These are phyloP conservation scores for Ephydatia muelleri DNA, from an alignment of 37 sponge, comb jelly and placozoan species.

Conservation along the genomic window DNA sequence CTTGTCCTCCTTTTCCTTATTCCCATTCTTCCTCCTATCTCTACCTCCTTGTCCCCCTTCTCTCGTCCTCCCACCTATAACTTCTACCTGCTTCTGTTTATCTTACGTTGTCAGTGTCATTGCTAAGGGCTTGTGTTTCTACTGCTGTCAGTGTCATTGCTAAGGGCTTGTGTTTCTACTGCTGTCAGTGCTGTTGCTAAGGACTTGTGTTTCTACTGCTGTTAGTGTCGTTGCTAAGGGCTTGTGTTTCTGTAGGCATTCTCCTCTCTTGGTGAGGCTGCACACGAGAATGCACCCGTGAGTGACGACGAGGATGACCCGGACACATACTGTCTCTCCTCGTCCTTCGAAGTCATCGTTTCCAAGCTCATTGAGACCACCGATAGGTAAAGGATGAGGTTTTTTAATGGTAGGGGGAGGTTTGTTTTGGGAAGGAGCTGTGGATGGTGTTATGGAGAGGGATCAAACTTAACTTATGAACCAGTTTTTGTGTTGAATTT, in stretches of 20 bases:
- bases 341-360: slow-evolving; percentile 68
- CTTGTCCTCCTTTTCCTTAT: too few species aligned
- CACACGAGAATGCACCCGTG: slow-evolving; percentile 67
- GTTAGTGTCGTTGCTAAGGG: neutral
- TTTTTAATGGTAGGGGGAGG: too few species aligned
- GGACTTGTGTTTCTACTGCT: neutral
- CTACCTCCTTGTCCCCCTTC: neutral
- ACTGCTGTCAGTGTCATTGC: too few species aligned
- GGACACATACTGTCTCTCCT: slow-evolving; percentile 77
- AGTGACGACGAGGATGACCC: slow-evolving; percentile 71
- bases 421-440: too few species aligned
- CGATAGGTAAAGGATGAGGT: slow-evolving; percentile 61
- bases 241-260: slow-evolving; percentile 69
- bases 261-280: slow-evolving; percentile 95
- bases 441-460: too few species aligned
- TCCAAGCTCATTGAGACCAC: slow-evolving; percentile 72
- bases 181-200: neutral
- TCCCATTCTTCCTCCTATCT: slow-evolving; percentile 2
- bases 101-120: too few species aligned
- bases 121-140: too few species aligned
- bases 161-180: neutral
- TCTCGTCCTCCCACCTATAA: neutral
- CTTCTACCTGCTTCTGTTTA: too few species aligned
- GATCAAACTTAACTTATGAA: too few species aligned
- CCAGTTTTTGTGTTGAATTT: neutral